These are phyloP conservation scores for Euura lappo DNA, from an alignment of 1,140 invertebrate genomes.

Conservation along the genomic window DNA sequence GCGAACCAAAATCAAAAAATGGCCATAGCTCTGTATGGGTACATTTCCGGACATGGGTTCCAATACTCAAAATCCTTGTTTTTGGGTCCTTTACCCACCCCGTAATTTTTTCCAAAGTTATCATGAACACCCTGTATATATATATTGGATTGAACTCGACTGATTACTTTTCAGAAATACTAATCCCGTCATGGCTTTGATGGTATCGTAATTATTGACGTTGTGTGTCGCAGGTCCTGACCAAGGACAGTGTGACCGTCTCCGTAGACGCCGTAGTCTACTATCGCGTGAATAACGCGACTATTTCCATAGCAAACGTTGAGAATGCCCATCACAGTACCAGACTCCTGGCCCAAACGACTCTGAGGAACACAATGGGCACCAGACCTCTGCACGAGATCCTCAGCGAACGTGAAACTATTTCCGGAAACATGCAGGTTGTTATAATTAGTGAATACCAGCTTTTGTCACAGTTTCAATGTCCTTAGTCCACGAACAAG, in stretches of 20 bases:
- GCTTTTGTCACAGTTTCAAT: background rate
- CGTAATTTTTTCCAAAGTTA: too few relatives aligned
- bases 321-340: slow-evolving; percentile 96
- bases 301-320: slow-evolving; percentile 95
- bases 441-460: slow-evolving; percentile 14
- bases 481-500: too few relatives aligned
- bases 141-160: too few relatives aligned
- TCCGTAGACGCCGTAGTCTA: slow-evolving; percentile 95
- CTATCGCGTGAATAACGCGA: slow-evolving; percentile 93
- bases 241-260: slow-evolving; percentile 93
- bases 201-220: background rate
- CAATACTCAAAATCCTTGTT: too few relatives aligned
- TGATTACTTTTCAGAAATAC: too few relatives aligned
- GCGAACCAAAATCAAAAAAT: too few relatives aligned
- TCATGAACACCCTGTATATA: too few relatives aligned
- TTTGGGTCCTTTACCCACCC: too few relatives aligned
- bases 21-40: too few relatives aligned
- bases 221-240: slow-evolving; percentile 75
- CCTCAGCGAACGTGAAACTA: slow-evolving; percentile 90
- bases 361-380: slow-evolving; percentile 93
- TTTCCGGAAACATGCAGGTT: slow-evolving; percentile 86
- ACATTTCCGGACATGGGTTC: too few relatives aligned
- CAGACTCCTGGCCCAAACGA: slow-evolving; percentile 86
- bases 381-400: slow-evolving; percentile 95
- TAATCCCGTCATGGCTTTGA: too few relatives aligned